Base-by-base conservation (phyloP, 2,888 invertebrate species). In the Sisyra nigra region DNA sequence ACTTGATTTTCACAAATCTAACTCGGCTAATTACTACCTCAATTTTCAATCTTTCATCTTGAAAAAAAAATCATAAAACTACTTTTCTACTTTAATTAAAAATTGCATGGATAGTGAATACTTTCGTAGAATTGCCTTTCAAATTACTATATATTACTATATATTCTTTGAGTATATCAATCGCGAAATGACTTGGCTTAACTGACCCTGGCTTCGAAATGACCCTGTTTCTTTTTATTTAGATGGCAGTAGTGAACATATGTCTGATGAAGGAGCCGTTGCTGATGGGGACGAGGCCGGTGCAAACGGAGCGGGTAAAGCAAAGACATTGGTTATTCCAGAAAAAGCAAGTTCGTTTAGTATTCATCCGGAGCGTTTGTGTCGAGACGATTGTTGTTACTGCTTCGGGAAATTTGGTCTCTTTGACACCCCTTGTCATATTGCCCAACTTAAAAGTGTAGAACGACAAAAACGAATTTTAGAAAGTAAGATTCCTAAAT, bases 271-370 rank as follows among this genome's bases (percentile, higher is more conserved):
- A 1, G 64, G 63, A 47, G 49, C 51, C 0, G 61, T 57, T 1
- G 63, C 63, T 7, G 58, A 61, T 0, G 46, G 48, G 1, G 63
- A 62, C 44, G 41, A 58, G 32, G 57, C 58, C 44, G 40, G 39
- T 19, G 65, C 66, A 32, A 63, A 65, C 0, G 57, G 57, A 0
- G 66, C 65, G 42, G 67, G 73, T 52, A 58, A 60, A 46, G 71
- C 70, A 2, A 67, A 74, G 44, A 72, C 72, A 51, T 71, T 87
- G 53, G 81, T 87, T 44, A 86, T 88, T 51, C 87, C 87, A 1
- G 86, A 88, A 63, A 87, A 87, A 61, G 85, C 85, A 1, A 84
- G 85, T 7, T 86, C 86, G 0, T 87, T 87, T 61, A 83, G 83
- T 54, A 84, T 87, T 53, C 87, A 87, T 62, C 86, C 86, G 0